These are phyloP conservation scores for Euwallacea similis DNA, from an alignment of 1,140 invertebrate species.

Conservation along the genomic window DNA sequence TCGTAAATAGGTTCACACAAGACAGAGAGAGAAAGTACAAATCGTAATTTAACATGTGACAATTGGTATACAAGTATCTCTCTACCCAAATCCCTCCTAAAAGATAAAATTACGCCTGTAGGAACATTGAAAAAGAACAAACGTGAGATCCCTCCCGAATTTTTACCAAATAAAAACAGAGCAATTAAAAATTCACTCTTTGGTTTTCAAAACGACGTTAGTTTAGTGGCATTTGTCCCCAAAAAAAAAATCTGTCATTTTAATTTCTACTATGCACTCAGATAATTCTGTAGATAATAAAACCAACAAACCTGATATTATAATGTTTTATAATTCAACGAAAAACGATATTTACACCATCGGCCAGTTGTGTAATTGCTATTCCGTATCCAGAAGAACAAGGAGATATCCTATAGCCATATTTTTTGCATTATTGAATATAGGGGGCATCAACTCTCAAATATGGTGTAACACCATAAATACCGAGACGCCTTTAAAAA, in stretches of 20 bases:
- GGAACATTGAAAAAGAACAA: constrained; percentile 51
- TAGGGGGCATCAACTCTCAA: no score
- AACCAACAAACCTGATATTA: constrained; percentile 30
- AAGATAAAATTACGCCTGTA: constrained; percentile 47
- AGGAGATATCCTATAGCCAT: not conserved
- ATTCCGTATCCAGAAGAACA: not conserved
- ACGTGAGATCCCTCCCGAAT: constrained; percentile 46
- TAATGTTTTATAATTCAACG: constrained; percentile 52
- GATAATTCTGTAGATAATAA: not conserved
- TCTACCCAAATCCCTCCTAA: constrained; percentile 40
- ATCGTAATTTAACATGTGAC: constrained; percentile 47
- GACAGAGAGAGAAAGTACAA: constrained; percentile 41
- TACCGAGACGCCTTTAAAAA: no score
- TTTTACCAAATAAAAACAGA: constrained; percentile 43
- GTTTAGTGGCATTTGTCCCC: constrained; percentile 43
- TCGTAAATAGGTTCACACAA: constrained; percentile 43
- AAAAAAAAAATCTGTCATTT: constrained; percentile 46
- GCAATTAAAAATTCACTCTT: constrained; percentile 39
- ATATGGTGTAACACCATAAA: no score
- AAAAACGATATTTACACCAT: constrained; percentile 52
- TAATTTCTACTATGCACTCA: not conserved
- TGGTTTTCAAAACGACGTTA: constrained; percentile 43
- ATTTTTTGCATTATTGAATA: not conserved
- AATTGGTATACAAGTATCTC: constrained; percentile 47
- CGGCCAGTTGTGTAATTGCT: constrained; percentile 42